Conservation (phyloP, 2,113 vertebrate genomes). For the Hemicordylus capensis region DNA sequence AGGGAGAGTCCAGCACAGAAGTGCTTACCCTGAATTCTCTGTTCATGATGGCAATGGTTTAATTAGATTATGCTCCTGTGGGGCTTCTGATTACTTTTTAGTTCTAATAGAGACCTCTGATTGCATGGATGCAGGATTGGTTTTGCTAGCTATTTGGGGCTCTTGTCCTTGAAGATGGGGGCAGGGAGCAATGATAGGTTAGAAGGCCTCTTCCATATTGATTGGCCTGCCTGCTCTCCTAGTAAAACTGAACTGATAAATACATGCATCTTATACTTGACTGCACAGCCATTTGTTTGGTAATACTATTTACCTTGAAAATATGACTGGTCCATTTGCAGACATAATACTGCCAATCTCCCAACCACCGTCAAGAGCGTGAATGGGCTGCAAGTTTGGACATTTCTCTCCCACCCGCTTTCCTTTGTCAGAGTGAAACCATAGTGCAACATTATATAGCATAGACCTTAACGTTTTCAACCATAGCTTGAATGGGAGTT, state of each 20-base stretch:
- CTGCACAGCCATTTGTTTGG: neutral
- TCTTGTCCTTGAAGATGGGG: neutral
- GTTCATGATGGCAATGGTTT: constrained; percentile 33
- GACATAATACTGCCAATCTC: neutral
- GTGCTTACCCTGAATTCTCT: neutral
- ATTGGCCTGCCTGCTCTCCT: neutral
- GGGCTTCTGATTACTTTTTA: constrained; percentile 37
- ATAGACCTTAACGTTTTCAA: neutral
- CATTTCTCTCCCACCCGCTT: neutral
- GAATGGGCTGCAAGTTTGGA: neutral
- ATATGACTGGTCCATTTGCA: too few relatives aligned
- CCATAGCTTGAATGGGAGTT: neutral
- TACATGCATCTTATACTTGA: neutral
- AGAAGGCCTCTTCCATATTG: too few relatives aligned
- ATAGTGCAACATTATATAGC: neutral
- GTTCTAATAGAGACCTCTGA: constrained; percentile 18
- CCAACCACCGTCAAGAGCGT: neutral
- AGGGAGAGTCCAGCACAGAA: constrained; percentile 10
- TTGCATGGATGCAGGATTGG: constrained; percentile 18
- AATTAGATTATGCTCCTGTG: constrained; percentile 41
- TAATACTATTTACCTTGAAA: neutral
- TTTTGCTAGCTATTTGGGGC: constrained; percentile 52
- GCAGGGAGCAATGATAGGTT: constrained; percentile 1
- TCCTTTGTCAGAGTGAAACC: neutral
- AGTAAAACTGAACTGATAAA: neutral